These are phyloP conservation scores for Scartelaos histophorus DNA, from an alignment of 2,113 vertebrate species.

Conservation along the genomic window DNA sequence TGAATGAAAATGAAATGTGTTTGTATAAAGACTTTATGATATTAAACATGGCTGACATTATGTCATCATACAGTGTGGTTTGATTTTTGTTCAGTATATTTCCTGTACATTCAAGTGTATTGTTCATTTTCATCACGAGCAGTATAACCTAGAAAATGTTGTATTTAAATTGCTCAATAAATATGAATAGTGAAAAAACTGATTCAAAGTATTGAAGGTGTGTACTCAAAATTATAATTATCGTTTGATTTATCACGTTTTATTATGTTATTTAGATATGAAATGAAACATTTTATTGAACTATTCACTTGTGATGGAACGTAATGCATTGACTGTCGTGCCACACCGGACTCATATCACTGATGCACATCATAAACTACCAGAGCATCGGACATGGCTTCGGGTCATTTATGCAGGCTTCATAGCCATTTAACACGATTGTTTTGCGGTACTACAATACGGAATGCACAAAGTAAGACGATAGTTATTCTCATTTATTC, in stretches of 20 bases:
- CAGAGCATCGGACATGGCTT: conserved; percentile 61
- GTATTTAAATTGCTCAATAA: not conserved
- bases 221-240: not conserved
- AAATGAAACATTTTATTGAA: not conserved
- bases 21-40: not conserved
- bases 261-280: not conserved
- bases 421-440: conserved; percentile 27
- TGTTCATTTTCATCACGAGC: not conserved
- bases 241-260: not conserved
- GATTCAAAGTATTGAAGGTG: no score
- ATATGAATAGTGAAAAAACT: not conserved
- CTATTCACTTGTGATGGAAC: conserved; percentile 4
- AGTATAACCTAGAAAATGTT: not conserved
- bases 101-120: not conserved
- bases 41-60: not conserved
- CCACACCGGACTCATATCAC: conserved; percentile 10
- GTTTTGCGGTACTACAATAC: not conserved
- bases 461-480: conserved; percentile 45
- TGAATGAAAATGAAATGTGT: not conserved
- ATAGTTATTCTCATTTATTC: not conserved
- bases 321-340: not conserved
- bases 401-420: conserved; percentile 55
- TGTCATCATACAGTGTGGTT: not conserved
- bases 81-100: not conserved
- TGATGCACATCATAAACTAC: not conserved